Evolutionary conservation across 2,888 invertebrate species (phyloP), one percentile per base, ranked within the genome.

Genomic region (Miltochrista miniata): DNA sequence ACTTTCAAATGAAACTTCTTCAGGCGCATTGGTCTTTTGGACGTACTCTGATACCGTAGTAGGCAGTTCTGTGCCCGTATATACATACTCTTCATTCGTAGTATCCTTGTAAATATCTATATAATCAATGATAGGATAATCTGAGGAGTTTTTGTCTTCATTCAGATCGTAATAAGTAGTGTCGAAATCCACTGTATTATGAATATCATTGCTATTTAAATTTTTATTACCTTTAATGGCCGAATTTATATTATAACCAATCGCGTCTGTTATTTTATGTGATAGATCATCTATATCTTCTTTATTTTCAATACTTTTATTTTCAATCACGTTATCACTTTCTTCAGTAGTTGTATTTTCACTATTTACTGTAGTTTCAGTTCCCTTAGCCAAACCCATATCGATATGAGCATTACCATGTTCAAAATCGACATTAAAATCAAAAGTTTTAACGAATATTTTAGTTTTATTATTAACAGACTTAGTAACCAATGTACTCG

Each of bases 81-180:
- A 79, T 1, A 72, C 51, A 14, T 72, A 57, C 37, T 77, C 71
- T 68, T 89, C 89, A 52, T 85, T 83, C 0, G 85, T 87, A 0
- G 85, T 87, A 48, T 90, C 89, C 64, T 87, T 88, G 48, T 87
- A 90, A 9, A 86, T 49, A 8, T 88, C 89, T 45, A 87, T 54
- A 52, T 90, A 90, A 59, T 90, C 88, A 39, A 88, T 70, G 0
- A 76, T 72, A 0, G 81, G 83, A 56, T 90, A 90, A 63, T 90
- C 90, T 1, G 87, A 86, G 0, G 76, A 58, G 55, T 87, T 86
- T 2, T 86, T 85, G 4, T 84, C 83, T 13, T 79, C 76, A 10
- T 64, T 59, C 0, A 48, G 49, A 53, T 82, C 77, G 12, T 81
- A 72, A 49, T 76, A 72, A 0, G 52, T 46, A 2, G 64, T 51